Percentiles rank a stretch among this genome's conserved stretches.
These are phyloP conservation scores for Artibeus lituratus DNA, from an alignment of 2,797 vertebrate genomes.

Conservation along the genomic window DNA sequence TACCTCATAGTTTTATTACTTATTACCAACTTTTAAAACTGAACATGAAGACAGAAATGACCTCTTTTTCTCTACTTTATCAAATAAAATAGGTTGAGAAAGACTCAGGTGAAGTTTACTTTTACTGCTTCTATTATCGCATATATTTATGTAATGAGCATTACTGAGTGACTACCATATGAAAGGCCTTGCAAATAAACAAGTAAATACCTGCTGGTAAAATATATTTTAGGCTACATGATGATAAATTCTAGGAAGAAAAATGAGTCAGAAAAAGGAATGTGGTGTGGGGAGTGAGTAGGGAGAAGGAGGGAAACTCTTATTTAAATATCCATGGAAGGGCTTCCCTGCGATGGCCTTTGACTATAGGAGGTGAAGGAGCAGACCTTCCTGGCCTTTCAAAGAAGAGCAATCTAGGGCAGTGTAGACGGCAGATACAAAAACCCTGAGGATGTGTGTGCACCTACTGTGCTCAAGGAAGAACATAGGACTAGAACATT, in stretches of 20 bases:
- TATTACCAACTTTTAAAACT: background rate
- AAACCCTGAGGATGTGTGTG: background rate
- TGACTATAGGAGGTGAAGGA: background rate
- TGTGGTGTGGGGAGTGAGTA: background rate
- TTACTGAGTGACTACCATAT: background rate
- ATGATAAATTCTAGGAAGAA: background rate
- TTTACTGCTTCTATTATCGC: background rate
- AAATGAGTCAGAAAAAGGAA: background rate
- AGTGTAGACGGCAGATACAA: background rate
- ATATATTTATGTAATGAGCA: background rate
- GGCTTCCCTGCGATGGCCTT: background rate
- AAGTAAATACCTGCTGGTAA: background rate
- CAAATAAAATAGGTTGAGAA: background rate
- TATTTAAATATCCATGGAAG: background rate
- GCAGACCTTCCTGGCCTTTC: background rate
- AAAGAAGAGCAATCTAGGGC: background rate
- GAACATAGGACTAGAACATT: background rate
- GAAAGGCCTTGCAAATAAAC: background rate
- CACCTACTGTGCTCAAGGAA: background rate
- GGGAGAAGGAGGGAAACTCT: rapidly evolving
- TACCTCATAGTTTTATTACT: background rate
- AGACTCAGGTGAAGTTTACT: background rate
- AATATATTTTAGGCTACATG: background rate
- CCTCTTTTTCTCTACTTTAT: background rate
- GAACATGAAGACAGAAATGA: background rate